Conservation (phyloP, 2,888 invertebrate species). For the Taenaris catops region DNA sequence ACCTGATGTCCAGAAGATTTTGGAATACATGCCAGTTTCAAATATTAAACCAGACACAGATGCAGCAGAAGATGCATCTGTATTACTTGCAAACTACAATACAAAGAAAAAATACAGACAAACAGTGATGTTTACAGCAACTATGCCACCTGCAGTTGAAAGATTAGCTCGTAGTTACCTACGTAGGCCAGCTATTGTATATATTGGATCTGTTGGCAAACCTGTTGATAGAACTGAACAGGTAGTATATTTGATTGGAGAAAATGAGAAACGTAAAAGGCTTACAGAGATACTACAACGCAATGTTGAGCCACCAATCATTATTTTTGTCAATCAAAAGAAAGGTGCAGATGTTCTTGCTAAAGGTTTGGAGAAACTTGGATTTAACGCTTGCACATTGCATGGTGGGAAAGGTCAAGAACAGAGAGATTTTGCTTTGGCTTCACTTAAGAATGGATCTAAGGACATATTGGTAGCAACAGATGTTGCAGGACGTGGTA, state of each 20-base stretch:
- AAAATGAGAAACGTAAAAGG: slow-evolving; percentile 97
- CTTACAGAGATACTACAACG: slow-evolving; percentile 93
- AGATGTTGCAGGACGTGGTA: slow-evolving; percentile 99
- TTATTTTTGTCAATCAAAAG: slow-evolving; percentile 99
- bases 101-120: slow-evolving; percentile 98
- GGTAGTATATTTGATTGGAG: slow-evolving; percentile 96
- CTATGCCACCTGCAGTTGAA: slow-evolving; percentile 99
- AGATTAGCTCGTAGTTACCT: slow-evolving; percentile 96
- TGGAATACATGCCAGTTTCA: slow-evolving; percentile 98
- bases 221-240: slow-evolving; percentile 99
- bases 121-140: slow-evolving; percentile 99
- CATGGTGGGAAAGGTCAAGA: slow-evolving; percentile 99
- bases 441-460: slow-evolving; percentile 95
- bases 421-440: slow-evolving; percentile 98
- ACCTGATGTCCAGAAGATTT: slow-evolving; percentile 97
- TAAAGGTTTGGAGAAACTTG: slow-evolving; percentile 97
- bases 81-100: slow-evolving; percentile 95
- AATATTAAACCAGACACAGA: slow-evolving; percentile 99
- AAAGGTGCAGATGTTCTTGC: slow-evolving; percentile 99
- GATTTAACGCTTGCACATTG: slow-evolving; percentile 97
- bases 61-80: slow-evolving; percentile 96
- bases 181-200: slow-evolving; percentile 97
- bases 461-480: slow-evolving; percentile 99
- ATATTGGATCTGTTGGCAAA: slow-evolving; percentile 97
- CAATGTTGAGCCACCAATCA: slow-evolving; percentile 97